Conservation (phyloP, 2,113 vertebrate genomes). For the Perccottus glenii region DNA sequence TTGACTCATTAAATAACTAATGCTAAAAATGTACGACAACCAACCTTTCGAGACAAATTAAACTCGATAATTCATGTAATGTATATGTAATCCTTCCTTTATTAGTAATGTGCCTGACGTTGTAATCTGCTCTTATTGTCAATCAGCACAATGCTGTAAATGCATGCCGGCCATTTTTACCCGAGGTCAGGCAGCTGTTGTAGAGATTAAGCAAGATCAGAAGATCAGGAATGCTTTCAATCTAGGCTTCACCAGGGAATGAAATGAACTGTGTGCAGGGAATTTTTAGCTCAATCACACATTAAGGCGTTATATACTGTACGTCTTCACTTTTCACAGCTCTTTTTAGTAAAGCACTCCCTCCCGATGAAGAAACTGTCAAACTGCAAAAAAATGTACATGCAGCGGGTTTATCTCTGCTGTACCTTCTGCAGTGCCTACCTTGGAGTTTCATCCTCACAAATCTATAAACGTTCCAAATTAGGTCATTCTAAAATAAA, state of each 20-base stretch:
- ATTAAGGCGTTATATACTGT: constrained; percentile 27
- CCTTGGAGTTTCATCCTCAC: constrained; percentile 13
- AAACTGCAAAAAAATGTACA: constrained; percentile 9
- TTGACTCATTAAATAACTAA: no score
- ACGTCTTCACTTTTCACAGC: constrained; percentile 23
- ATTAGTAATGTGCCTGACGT: constrained; percentile 20
- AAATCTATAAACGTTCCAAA: constrained; percentile 9
- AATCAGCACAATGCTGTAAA: constrained; percentile 29
- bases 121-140: constrained; percentile 41
- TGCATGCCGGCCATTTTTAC: constrained; percentile 61
- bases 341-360: not conserved
- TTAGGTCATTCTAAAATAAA: not conserved
- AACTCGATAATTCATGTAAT: constrained; percentile 15
- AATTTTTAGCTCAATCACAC: constrained; percentile 51
- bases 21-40: no score
- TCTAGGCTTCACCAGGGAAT: constrained; percentile 57
- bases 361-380: not conserved
- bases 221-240: constrained; percentile 72
- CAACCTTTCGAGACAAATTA: not conserved
- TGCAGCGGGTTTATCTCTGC: constrained; percentile 25
- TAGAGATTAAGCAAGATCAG: constrained; percentile 72
- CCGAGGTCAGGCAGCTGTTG: constrained; percentile 65
- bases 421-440: not conserved
- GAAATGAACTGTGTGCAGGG: constrained; percentile 44
- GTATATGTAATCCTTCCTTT: constrained; percentile 22